Evolutionary conservation across 2,113 vertebrate genomes (phyloP).

Genomic region (Sakesphorus luctuosus): DNA sequence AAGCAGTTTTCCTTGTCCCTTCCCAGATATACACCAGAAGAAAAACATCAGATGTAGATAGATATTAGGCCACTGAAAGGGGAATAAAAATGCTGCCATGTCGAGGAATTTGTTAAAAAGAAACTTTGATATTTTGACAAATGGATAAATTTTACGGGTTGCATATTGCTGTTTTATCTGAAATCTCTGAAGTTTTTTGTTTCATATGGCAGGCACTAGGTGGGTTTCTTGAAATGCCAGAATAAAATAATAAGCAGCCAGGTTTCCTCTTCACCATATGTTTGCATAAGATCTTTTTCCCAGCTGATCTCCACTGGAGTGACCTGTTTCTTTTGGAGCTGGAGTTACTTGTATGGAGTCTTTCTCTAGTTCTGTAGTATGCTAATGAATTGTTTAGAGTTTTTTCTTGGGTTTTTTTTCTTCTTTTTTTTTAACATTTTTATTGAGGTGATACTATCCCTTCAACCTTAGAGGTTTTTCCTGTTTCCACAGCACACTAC

Average conservation of each 20-base stretch:
- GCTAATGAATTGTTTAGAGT: neutral
- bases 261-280: neutral
- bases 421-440: neutral
- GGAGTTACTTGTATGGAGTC: neutral
- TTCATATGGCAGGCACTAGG: slow-evolving; percentile 20
- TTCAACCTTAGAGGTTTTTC: fast-evolving
- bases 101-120: neutral
- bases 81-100: neutral
- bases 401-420: neutral
- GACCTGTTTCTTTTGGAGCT: neutral
- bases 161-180: neutral
- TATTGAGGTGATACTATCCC: neutral
- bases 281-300: neutral
- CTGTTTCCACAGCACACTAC: neutral
- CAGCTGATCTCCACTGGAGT: neutral
- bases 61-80: neutral
- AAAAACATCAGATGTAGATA: neutral
- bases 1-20: neutral
- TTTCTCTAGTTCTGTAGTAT: neutral
- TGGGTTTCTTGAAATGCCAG: neutral
- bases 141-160: neutral
- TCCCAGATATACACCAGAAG: neutral
- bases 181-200: neutral
- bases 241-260: slow-evolving; percentile 8
- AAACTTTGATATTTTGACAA: slow-evolving; percentile 28